Conservation (phyloP, 2,888 invertebrate genomes). For the Hypomecis punctinalis region DNA sequence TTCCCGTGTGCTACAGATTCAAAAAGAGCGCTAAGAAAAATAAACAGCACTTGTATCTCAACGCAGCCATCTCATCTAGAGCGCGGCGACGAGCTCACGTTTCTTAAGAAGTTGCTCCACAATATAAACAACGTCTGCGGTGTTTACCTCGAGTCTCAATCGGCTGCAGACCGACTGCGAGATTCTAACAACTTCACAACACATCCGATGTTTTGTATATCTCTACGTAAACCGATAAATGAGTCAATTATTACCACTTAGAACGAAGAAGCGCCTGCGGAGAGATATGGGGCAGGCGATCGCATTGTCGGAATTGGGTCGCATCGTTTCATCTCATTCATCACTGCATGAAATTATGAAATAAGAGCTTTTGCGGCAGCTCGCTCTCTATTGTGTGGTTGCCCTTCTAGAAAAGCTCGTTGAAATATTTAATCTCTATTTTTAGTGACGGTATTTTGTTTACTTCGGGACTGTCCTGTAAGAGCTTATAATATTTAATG, state of each 20-base stretch:
- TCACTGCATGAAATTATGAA: constrained; percentile 42
- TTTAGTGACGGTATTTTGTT: constrained; percentile 24
- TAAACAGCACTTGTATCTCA: constrained; percentile 78
- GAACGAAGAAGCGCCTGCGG: constrained; percentile 33
- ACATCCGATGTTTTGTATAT: constrained; percentile 35
- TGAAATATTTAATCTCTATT: constrained; percentile 30
- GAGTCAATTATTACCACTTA: constrained; percentile 49
- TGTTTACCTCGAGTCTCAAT: constrained; percentile 68
- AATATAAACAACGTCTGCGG: constrained; percentile 69
- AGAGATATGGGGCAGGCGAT: constrained; percentile 44
- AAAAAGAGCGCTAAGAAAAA: constrained; percentile 72
- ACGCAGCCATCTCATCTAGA: constrained; percentile 76
- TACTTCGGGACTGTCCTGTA: constrained; percentile 3
- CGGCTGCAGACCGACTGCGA: constrained; percentile 51
- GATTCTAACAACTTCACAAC: constrained; percentile 58
- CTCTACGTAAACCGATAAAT: constrained; percentile 41
- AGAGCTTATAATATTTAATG: constrained; percentile 1
- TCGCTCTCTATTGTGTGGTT: constrained; percentile 36
- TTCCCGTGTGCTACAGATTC: constrained; percentile 63
- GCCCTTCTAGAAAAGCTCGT: constrained; percentile 30
- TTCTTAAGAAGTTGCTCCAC: constrained; percentile 71
- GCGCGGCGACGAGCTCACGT: constrained; percentile 65
- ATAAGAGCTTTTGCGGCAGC: constrained; percentile 38
- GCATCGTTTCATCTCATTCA: constrained; percentile 42
- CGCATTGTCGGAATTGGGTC: constrained; percentile 42